Base-by-base conservation (phyloP, 1,140 invertebrate species). In the Metaphire vulgaris region DNA sequence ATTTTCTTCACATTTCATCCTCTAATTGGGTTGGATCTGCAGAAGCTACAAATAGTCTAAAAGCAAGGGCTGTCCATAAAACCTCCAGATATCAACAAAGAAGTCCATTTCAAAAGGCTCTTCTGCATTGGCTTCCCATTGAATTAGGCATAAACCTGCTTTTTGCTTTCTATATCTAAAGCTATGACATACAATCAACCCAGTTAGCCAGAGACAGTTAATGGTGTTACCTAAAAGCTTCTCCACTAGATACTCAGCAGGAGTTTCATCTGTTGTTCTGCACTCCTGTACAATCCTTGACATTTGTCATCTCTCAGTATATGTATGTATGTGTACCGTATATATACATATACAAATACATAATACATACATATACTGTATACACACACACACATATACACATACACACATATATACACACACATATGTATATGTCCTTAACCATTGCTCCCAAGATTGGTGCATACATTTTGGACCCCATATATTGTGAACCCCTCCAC, bases 361-460 rank as follows among this genome's bases (percentile, higher is more conserved):
- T 15, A 15, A 65, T 65, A 65, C 26, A 65, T 65, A 65, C 26
- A 65, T 65, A 65, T 65, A 65, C n/a, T 65, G 26, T 65, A 65
- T 65, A 65, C 26, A 65, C 26, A 65, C 56, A 65, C 26, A 65
- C 56, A 65, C 26, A 65, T 65, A 65, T 65, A 65, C 26, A 65
- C 26, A 65, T 65, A 65, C 56, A 65, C 26, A 65, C 56, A 65
- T 65, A 65, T 26, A 65, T 15, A 65, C 56, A 26, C 26, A 65
- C 56, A 65, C 26, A 65, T 14, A 65, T 65, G 26, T 65, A 65
- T 65, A 26, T 65, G 26, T 15, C 56, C 26, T 14, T 26, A 65
- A 15, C 26, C 14, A 65, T 65, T 14, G 56, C 26, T 15, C 14
- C 26, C 56, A 65, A 14, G 14, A 15, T 14, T 65, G 56, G 56